A percentile compares a stretch with the other conserved stretches of the same genome.
These are phyloP conservation scores for Burhinus oedicnemus DNA, from an alignment of 2,113 vertebrate species.

Conservation along the genomic window DNA sequence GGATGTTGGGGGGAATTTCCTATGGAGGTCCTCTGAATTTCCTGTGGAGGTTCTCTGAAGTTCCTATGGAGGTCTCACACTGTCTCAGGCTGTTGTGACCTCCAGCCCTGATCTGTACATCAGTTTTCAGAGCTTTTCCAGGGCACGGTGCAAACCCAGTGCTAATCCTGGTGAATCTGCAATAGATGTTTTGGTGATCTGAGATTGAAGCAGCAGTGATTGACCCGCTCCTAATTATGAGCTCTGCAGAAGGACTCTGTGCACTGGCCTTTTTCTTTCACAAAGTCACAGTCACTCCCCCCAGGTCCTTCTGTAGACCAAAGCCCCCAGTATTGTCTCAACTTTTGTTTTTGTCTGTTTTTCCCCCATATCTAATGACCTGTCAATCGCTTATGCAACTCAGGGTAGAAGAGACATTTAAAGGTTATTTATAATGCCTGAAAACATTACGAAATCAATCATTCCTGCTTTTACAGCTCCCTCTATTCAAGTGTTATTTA, in stretches of 20 bases:
- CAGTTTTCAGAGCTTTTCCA: neutral
- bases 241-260: neutral
- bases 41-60: neutral
- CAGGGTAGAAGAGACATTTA: neutral
- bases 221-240: neutral
- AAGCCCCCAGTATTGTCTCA: neutral
- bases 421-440: constrained; percentile 51
- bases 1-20: neutral
- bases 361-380: neutral
- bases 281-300: neutral
- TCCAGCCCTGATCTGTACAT: neutral
- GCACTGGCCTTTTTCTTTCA: neutral
- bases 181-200: neutral
- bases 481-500: neutral
- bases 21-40: neutral
- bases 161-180: neutral
- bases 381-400: constrained; percentile 45
- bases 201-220: neutral
- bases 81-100: neutral
- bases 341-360: neutral
- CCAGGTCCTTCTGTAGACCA: neutral
- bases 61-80: neutral
- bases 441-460: constrained; percentile 41
- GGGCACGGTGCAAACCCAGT: neutral
- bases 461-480: neutral